These are phyloP conservation scores for Lerema accius DNA, from an alignment of 1,140 invertebrate genomes.

Conservation along the genomic window DNA sequence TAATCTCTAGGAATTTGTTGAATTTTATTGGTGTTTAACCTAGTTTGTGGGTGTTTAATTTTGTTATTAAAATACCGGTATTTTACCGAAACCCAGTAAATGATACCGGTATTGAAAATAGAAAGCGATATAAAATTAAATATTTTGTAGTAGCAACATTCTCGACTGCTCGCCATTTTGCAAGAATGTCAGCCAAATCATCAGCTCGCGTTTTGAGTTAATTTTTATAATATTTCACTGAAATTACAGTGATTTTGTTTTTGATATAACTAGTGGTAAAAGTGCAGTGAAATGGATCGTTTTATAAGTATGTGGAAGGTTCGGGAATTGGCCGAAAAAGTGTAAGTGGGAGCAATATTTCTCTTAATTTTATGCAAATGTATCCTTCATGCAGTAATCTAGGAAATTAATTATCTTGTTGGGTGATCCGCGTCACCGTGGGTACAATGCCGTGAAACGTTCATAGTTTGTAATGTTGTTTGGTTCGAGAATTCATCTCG, in stretches of 20 bases:
- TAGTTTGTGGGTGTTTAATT: too few relatives aligned
- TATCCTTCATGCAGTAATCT: conserved; percentile 29
- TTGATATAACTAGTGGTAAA: conserved; percentile 44
- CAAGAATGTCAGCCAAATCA: conserved; percentile 83
- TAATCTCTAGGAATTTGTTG: too few relatives aligned
- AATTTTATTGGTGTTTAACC: too few relatives aligned
- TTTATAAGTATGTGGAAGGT: conserved; percentile 97
- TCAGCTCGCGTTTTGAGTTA: conserved; percentile 78
- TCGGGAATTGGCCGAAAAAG: conserved; percentile 96
- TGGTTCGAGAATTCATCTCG: conserved; percentile 4
- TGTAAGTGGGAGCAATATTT: conserved; percentile 88
- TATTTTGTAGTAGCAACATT: conserved; percentile 32
- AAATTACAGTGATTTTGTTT: conserved; percentile 66
- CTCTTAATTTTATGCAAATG: conserved; percentile 65
- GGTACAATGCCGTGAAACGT: neutral
- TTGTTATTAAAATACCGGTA: too few relatives aligned
- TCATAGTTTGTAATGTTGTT: neutral
- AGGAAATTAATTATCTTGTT: conserved; percentile 14
- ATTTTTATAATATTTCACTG: conserved; percentile 67
- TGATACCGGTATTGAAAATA: neutral
- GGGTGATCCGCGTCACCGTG: neutral
- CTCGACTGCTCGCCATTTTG: conserved; percentile 80
- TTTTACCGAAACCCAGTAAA: too few relatives aligned
- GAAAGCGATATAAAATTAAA: neutral
- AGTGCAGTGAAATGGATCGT: conserved; percentile 84